These are phyloP conservation scores for Apoderus coryli DNA, from an alignment of 2,888 invertebrate genomes.

Conservation along the genomic window DNA sequence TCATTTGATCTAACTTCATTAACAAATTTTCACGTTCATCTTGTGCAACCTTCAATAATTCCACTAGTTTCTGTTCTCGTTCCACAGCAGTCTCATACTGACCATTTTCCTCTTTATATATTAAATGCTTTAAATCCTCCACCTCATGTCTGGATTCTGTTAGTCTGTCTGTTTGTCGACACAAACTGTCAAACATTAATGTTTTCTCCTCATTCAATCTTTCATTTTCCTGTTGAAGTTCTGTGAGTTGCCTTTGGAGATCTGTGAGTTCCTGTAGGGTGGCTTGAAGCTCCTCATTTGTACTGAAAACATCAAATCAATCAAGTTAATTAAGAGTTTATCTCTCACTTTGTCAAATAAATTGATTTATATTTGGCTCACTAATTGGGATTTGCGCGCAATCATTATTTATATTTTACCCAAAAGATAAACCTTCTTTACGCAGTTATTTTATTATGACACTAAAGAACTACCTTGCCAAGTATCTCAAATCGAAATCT, in stretches of 20 bases:
- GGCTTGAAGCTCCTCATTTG: conserved; percentile 85
- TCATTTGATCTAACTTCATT: conserved; percentile 64
- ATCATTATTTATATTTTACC: no score
- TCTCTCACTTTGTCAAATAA: no score
- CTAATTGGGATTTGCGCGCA: no score
- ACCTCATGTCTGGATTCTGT: conserved; percentile 77
- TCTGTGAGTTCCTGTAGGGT: conserved; percentile 87
- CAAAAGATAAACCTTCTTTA: no score
- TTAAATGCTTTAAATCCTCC: conserved; percentile 67
- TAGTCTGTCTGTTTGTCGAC: conserved; percentile 81
- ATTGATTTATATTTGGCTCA: no score
- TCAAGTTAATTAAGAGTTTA: no score
- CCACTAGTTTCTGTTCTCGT: conserved; percentile 68
- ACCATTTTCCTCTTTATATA: conserved; percentile 45
- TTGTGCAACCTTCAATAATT: conserved; percentile 68
- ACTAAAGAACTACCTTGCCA: no score
- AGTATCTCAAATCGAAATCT: no score
- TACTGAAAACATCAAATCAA: no score
- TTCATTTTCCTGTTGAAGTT: conserved; percentile 79
- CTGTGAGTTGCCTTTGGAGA: conserved; percentile 72
- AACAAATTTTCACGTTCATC: conserved; percentile 62
- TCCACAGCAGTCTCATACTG: conserved; percentile 45
- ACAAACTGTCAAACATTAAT: conserved; percentile 77
- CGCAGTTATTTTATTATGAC: no score
- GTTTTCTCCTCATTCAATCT: conserved; percentile 78